Base-by-base conservation (phyloP, 2,888 invertebrate genomes). In the Cinara cedri region DNA sequence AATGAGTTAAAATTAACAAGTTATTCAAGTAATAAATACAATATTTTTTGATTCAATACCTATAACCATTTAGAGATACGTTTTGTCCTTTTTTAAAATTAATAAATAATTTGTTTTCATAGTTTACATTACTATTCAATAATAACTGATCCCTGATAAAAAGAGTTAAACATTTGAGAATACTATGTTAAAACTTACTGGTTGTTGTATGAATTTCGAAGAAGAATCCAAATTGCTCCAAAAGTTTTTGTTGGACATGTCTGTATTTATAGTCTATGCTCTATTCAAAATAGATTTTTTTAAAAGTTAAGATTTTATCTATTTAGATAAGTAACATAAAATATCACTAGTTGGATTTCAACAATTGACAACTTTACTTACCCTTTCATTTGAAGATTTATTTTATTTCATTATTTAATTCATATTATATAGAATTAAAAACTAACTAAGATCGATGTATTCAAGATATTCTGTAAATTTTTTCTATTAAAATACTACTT, bases 241-340 rank as follows among this genome's bases (percentile, higher is more conserved):
- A 70, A 70, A 78, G 19, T 68, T 78, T 42, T 78, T 78, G 49
- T 70, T 78, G 19, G 78, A 68, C 78, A 78, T 78, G 13, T 46
- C 19, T 19, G 8, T 65, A 42, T 11, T 78, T 49, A 26, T 57
- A 34, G 49, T 62, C 49, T 72, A 44, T n/a, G 10, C 51, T 74
- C 19, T 74, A 51, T 54, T 60, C 26, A n/a, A 72, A 72, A 60
- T 60, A 24, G 21, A 26, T 66, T 11, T 57, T 9, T 19, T 8
- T 49, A 51, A 62, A 62, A 21, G 8, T 63, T 51, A 51, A 11
- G 51, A 26, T 74, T 70, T 70, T 63, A 62, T 74, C 72, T 72
- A 34, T 63, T 74, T 16, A 62, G 10, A n/a, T 14, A 74, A 62
- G 34, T 34, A 21, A 21, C 0, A 26, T 51, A 3, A 60, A 1